These are phyloP conservation scores for Alligator mississippiensis DNA, from an alignment of 2,113 vertebrate genomes.

Conservation along the genomic window DNA sequence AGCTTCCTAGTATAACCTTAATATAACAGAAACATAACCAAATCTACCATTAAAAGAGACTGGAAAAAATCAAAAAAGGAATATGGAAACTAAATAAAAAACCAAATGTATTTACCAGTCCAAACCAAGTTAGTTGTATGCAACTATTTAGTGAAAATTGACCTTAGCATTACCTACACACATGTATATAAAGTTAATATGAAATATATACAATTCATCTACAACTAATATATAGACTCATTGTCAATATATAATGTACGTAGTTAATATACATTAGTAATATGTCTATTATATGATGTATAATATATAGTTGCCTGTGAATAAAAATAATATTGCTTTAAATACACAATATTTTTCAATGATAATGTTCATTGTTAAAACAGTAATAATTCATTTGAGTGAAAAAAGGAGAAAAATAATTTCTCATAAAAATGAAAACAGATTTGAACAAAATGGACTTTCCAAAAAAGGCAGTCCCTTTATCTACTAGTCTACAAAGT, in stretches of 20 bases:
- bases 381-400: slow-evolving; percentile 39
- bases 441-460: slow-evolving; percentile 53
- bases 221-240: too few species aligned
- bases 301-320: not conserved
- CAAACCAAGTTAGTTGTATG: slow-evolving; percentile 15
- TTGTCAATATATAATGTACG: too few species aligned
- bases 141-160: slow-evolving; percentile 43
- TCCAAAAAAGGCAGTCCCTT: slow-evolving; percentile 10
- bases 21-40: slow-evolving; percentile 28
- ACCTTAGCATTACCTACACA: not conserved
- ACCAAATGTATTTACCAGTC: not conserved
- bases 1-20: slow-evolving; percentile 19
- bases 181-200: not conserved
- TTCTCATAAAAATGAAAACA: slow-evolving; percentile 23
- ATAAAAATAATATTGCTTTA: slow-evolving; percentile 47
- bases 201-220: too few species aligned
- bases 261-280: too few species aligned
- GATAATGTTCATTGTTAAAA: slow-evolving; percentile 42
- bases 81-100: slow-evolving; percentile 56
- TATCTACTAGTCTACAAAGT: slow-evolving; percentile 39
- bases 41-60: slow-evolving; percentile 55
- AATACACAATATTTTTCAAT: slow-evolving; percentile 46
- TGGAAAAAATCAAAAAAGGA: slow-evolving; percentile 57
- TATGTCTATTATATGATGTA: too few species aligned
- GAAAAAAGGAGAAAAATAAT: not conserved